These are phyloP conservation scores for Teleiodes luculella DNA, from an alignment of 2,888 invertebrate species.

Conservation along the genomic window DNA sequence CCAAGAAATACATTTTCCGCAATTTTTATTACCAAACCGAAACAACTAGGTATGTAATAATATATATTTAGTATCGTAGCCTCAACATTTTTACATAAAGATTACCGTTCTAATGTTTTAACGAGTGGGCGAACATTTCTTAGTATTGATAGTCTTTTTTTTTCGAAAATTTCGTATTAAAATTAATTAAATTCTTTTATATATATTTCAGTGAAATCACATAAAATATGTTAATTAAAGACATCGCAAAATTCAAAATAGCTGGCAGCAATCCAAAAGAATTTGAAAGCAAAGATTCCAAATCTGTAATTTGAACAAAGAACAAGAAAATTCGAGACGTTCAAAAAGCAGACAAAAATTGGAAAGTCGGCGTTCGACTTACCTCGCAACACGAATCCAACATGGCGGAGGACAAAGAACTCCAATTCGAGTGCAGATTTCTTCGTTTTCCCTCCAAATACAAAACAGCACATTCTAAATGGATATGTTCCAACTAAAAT, in stretches of 20 bases:
- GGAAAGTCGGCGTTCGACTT: conserved; percentile 21
- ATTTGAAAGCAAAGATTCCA: neutral
- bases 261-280: neutral
- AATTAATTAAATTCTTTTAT: no score
- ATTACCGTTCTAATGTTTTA: no score
- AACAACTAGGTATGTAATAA: no score
- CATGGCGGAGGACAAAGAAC: conserved; percentile 30
- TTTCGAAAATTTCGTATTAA: no score
- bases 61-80: neutral
- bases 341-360: conserved; percentile 17
- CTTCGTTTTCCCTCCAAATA: conserved; percentile 8
- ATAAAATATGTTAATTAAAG: neutral
- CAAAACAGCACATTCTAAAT: conserved; percentile 1
- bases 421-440: conserved; percentile 19
- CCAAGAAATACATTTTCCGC: neutral
- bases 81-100: no score
- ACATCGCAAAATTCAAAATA: neutral
- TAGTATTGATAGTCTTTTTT: no score
- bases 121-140: no score
- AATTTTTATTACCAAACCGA: no score
- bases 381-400: conserved; percentile 28
- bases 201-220: no score
- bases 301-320: neutral
- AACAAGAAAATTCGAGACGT: conserved; percentile 4
- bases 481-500: neutral